Percentiles rank a stretch among this genome's conserved stretches.
phyloP scores from a whole-genome alignment of 2,113 vertebrate species.

The Pica pica region DNA sequence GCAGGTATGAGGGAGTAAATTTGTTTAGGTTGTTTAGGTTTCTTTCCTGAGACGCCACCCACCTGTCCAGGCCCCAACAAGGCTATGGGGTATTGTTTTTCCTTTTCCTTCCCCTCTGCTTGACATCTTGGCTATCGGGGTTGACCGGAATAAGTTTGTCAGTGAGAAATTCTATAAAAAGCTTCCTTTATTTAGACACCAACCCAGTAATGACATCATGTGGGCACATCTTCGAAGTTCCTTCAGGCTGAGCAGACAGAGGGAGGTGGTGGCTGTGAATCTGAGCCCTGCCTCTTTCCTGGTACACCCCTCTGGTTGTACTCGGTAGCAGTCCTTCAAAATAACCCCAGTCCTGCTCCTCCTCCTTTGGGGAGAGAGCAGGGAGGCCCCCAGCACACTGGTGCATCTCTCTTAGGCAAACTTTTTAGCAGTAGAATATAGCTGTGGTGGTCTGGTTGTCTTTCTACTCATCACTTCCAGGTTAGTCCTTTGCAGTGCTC shows the following conservation, averaged over 20 bases:
- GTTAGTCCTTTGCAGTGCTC: not conserved
- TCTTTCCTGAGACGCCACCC: not conserved
- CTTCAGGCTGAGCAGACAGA: not conserved
- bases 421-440: not conserved
- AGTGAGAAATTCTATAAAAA: slow-evolving; percentile 49
- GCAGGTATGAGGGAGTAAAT: not conserved
- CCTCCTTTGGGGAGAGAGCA: not conserved
- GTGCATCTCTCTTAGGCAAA: not conserved
- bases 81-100: not conserved
- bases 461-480: not conserved
- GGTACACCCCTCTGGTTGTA: not conserved
- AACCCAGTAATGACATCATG: not conserved
- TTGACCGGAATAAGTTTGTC: not conserved
- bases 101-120: slow-evolving; percentile 21
- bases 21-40: not conserved
- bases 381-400: no score
- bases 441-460: not conserved
- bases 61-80: not conserved
- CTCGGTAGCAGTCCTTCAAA: not conserved
- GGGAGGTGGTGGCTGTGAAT: not conserved
- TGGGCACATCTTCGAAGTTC: not conserved
- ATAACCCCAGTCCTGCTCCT: not conserved
- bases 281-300: not conserved
- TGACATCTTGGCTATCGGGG: not conserved
- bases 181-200: slow-evolving; percentile 40